These are phyloP conservation scores for Paraplagusia blochii DNA, from an alignment of 2,113 vertebrate species.

Conservation along the genomic window DNA sequence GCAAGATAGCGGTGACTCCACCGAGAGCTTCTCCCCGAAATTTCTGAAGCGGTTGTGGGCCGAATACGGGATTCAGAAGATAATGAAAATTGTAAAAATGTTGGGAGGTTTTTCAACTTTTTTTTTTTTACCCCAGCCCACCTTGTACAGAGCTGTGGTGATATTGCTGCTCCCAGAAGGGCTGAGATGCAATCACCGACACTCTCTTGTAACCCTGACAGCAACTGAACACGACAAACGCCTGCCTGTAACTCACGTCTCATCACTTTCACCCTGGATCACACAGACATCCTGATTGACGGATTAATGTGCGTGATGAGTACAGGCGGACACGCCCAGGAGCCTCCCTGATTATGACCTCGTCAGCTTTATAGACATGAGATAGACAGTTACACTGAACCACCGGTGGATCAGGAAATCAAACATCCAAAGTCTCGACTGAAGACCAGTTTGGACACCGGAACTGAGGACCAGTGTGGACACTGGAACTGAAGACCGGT, in stretches of 20 bases:
- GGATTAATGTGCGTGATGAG: conserved; percentile 58
- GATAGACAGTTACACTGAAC: too few relatives aligned
- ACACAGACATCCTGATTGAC: conserved; percentile 48
- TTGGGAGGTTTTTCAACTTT: conserved; percentile 53
- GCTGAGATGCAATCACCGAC: conserved; percentile 64
- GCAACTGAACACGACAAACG: conserved; percentile 30
- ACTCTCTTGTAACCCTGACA: conserved; percentile 53
- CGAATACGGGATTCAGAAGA: conserved; percentile 37
- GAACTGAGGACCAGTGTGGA: too few relatives aligned
- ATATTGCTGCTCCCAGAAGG: conserved; percentile 52
- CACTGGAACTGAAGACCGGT: too few relatives aligned
- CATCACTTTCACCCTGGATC: conserved; percentile 49
- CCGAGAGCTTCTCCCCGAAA: conserved; percentile 42
- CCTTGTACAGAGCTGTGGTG: conserved; percentile 43
- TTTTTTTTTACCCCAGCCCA: conserved; percentile 1
- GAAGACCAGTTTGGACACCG: too few relatives aligned
- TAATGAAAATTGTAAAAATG: conserved; percentile 61
- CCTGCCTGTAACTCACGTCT: conserved; percentile 48
- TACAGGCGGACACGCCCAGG: conserved; percentile 42
- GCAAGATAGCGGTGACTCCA: conserved; percentile 37
- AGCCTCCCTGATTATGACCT: conserved; percentile 55
- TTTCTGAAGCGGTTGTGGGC: conserved; percentile 32
- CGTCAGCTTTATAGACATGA: conserved; percentile 51
- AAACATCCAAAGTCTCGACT: too few relatives aligned
- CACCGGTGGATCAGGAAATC: too few relatives aligned